phyloP scores from a whole-genome alignment of 30 jellyfish, hydroid and myxozoan species.

The Pseudorhiza aurosa region DNA sequence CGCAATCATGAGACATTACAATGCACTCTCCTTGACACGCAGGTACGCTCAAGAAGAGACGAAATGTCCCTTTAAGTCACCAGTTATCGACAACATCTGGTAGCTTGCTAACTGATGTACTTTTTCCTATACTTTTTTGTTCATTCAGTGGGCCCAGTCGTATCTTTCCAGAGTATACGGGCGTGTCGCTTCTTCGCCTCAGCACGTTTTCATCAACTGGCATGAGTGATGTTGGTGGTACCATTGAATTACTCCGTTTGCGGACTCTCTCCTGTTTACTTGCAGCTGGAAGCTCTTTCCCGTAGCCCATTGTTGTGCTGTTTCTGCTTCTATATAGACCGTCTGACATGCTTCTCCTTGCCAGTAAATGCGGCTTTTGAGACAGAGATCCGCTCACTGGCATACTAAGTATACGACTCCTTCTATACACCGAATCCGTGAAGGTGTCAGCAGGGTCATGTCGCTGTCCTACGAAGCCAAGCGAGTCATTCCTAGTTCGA shows the following conservation, averaged over 20 bases:
- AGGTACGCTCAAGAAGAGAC: no score
- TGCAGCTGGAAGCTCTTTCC: not conserved
- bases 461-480: not conserved
- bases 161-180: conserved; percentile 20
- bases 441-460: conserved; percentile 29
- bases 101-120: not conserved
- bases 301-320: not conserved
- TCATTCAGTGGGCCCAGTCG: conserved; percentile 19
- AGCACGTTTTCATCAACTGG: conserved; percentile 26
- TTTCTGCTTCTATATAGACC: not conserved
- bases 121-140: not conserved
- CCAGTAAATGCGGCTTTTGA: conserved; percentile 17
- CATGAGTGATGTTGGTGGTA: conserved; percentile 23
- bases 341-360: conserved; percentile 60
- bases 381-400: conserved; percentile 12
- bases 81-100: conserved; percentile 50
- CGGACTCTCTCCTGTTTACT: conserved; percentile 13
- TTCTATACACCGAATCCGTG: conserved; percentile 12
- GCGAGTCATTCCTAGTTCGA: conserved; percentile 1
- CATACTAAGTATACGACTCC: conserved; percentile 58
- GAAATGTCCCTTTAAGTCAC: no score
- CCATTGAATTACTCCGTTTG: conserved; percentile 61
- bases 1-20: no score
- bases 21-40: no score
- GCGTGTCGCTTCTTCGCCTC: conserved; percentile 66